A percentile compares a stretch with the other conserved stretches of the same genome.
These are phyloP conservation scores for Agapostemon virescens DNA, from an alignment of 2,888 invertebrate species.

Conservation along the genomic window DNA sequence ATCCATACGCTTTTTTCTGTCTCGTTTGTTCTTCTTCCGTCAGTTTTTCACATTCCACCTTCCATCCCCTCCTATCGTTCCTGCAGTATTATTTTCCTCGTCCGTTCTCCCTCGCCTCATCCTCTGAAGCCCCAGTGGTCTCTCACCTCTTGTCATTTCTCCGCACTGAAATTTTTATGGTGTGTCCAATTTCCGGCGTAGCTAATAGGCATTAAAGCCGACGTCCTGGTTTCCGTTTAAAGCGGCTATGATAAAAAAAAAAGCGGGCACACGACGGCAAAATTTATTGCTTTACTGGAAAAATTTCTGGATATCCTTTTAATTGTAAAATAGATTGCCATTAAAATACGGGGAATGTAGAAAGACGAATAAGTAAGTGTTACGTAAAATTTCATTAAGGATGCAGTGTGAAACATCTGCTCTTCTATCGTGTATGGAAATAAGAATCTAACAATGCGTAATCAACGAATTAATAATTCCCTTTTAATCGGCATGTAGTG, in stretches of 20 bases:
- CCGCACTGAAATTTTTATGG: conserved; percentile 66
- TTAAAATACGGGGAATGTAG: background rate
- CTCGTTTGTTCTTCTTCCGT: background rate
- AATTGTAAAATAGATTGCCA: background rate
- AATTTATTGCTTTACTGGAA: conserved; percentile 23
- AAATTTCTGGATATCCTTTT: background rate
- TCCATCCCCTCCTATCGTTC: conserved; percentile 16
- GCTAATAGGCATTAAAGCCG: conserved; percentile 66
- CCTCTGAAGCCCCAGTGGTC: conserved; percentile 39
- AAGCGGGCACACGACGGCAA: conserved; percentile 20
- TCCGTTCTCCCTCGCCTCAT: conserved; percentile 28
- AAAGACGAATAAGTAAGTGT: background rate
- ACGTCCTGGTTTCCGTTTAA: conserved; percentile 56
- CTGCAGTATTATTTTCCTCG: conserved; percentile 34
- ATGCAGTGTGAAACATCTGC: background rate
- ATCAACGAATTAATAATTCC: background rate
- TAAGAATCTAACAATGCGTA: accelerated
- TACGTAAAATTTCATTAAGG: background rate
- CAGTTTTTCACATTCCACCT: background rate
- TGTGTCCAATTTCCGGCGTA: conserved; percentile 67
- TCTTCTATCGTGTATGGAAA: background rate
- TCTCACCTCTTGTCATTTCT: conserved; percentile 62
- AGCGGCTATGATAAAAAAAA: conserved; percentile 37
- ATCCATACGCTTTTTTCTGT: background rate
- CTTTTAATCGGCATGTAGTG: background rate